Evolutionary conservation across 2,888 invertebrate species (phyloP), one percentile per base, ranked within the genome.

Genomic region (Cryptops parisi): DNA sequence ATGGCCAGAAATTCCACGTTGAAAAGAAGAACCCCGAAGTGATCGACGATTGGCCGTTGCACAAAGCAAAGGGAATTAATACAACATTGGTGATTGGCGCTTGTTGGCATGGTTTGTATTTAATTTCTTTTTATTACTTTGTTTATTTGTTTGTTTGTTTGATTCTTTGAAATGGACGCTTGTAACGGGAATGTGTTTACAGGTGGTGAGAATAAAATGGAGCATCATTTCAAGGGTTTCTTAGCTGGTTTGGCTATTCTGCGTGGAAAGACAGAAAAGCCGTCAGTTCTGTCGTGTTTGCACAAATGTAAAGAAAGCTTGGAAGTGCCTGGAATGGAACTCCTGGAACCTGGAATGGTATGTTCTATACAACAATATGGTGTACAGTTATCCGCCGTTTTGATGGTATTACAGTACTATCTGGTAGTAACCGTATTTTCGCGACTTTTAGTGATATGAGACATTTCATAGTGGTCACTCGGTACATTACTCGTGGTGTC

Each of bases 21-120:
- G 79, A 77, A 62, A 77, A 84, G 65, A 81, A 82, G 65, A 93
- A 90, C 61, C 93, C 94, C 0, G 96, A 97, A 71, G 89, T 98
- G 47, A 90, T 98, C 66, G 97, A 98, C 68, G 98, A 98, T 73
- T 97, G 96, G 96, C 96, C 97, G 1, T 75, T 98, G 43, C 97
- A 97, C 68, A 90, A 91, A 6, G 89, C 94, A 0, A 88, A 88
- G 62, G 90, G 86, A 1, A 80, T 90, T 60, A 90, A 90, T 68
- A 97, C 96, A 6, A 91, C 90, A 4, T 73, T 97, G 41, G 84
- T 87, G 0, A 83, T 97, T 0, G 98, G 97, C 1, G 97, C 96
- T 24, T 98, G 98, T 74, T 98, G 93, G 88, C 96, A 96, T 72
- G 86, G 82, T 80, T 67, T 64, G 54, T 53, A 21, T n/a, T n/a